Conservation (phyloP, 2,797 vertebrate genomes). For the Mormyrus hasselquistii region DNA sequence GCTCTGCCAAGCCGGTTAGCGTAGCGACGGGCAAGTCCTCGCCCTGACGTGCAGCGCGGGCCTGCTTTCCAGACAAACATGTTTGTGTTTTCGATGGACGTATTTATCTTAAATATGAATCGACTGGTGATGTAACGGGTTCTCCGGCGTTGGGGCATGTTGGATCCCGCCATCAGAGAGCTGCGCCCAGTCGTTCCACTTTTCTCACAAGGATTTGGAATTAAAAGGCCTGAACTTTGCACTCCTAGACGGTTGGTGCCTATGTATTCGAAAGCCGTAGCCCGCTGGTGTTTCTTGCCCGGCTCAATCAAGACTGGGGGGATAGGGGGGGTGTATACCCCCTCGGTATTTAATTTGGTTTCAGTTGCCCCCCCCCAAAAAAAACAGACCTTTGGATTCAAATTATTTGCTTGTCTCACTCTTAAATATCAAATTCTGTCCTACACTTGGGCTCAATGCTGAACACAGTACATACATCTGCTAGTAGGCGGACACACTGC, state of each 20-base stretch:
- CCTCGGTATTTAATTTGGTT: neutral
- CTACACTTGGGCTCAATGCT: neutral
- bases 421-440: neutral
- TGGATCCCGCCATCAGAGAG: neutral
- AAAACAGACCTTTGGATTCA: neutral
- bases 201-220: neutral
- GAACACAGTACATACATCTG: neutral
- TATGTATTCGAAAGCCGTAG: neutral
- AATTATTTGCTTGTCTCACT: neutral
- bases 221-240: neutral
- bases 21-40: neutral
- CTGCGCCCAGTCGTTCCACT: neutral
- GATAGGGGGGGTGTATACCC: neutral
- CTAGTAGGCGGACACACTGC: neutral
- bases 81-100: neutral
- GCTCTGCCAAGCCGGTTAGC: conserved; percentile 20
- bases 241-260: neutral
- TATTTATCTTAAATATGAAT: neutral
- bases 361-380: neutral
- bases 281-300: neutral
- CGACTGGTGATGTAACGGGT: neutral
- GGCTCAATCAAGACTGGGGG: neutral
- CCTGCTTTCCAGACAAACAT: neutral
- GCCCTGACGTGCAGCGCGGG: neutral
- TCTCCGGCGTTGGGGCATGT: neutral